Evolutionary conservation across 1,140 invertebrate species (phyloP), one percentile per base, ranked within the genome.

Genomic region (Phocides pigmalion): DNA sequence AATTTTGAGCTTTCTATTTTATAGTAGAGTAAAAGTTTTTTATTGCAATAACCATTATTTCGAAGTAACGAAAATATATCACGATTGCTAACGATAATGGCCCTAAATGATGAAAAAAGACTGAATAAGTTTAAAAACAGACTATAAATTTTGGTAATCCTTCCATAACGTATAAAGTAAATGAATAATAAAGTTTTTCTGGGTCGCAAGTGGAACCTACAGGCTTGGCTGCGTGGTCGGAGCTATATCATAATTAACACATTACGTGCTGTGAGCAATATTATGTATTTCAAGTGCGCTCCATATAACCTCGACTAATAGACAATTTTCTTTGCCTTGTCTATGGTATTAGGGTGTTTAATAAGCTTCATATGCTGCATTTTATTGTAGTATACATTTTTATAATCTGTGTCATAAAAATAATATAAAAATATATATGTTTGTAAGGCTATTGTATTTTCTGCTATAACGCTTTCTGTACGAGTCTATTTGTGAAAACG

Each of bases 241-340:
- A 32, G 28, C 11, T 50, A 39, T 47, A 58, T 65, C 63, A 58
- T 65, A 58, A 65, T 65, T 65, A 65, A 49, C 44, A 56, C 53
- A 50, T 37, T 64, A 20, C 50, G 22, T 41, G 19, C 9, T 32
- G 14, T 41, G 50, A 42, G 19, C 63, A 16, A 20, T n/a, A n/a
- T n/a, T n/a, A 41, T 19, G 16, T 39, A 42, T 65, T 25, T 53
- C 32, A 53, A 53, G 32, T 20, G 17, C 6, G n/a, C 20, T n/a
- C 14, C 14, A 44, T 28, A 44, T 28, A 19, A 12, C 39, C 2
- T 5, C 4, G 15, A 17, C 9, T 53, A 14, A 35, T n/a, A 35
- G 32, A 35, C 4, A 41, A 16, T 12, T 3, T 14, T 41, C 6
- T 16, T 41, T 41, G 12, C 14, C 6, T 35, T 35, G 32, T 35